Conservation (phyloP, 2,888 invertebrate species). For the Erebia epiphron region DNA sequence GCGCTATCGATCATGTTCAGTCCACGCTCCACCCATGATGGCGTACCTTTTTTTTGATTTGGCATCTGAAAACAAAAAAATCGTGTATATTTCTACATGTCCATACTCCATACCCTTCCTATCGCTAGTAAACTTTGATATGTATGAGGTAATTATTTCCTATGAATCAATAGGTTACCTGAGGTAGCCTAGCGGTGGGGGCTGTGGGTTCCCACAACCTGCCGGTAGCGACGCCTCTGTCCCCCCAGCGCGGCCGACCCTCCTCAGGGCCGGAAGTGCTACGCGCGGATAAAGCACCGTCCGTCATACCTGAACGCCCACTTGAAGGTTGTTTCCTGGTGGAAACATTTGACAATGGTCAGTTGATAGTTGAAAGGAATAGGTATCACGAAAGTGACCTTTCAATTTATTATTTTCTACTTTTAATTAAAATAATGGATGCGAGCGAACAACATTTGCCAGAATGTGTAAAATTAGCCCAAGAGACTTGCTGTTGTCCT, state of each 20-base stretch:
- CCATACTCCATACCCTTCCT: not conserved
- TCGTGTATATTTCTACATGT: not conserved
- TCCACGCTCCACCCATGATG: conserved; percentile 83
- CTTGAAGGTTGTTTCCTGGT: conserved; percentile 57
- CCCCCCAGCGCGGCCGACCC: conserved; percentile 89
- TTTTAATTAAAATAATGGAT: not conserved
- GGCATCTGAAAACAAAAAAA: conserved; percentile 62
- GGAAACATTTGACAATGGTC: conserved; percentile 18
- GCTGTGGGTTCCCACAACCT: conserved; percentile 86
- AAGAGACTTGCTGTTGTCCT: too few relatives aligned
- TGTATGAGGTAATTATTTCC: not conserved
- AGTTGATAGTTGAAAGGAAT: not conserved
- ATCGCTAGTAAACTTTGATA: not conserved
- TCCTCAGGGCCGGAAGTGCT: conserved; percentile 73
- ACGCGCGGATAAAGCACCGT: conserved; percentile 68
- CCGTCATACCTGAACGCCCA: conserved; percentile 54
- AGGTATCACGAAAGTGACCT: not conserved
- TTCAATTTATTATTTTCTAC: not conserved
- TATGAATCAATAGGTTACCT: conserved; percentile 50
- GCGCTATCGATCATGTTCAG: conserved; percentile 78
- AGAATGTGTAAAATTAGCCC: too few relatives aligned
- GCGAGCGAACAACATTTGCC: too few relatives aligned
- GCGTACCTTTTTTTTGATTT: conserved; percentile 78
- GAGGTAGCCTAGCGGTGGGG: conserved; percentile 75
- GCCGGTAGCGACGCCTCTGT: conserved; percentile 86